Percentiles rank a stretch among this genome's conserved stretches.
phyloP scores from a whole-genome alignment of 2,113 vertebrate species.

The Lethenteron camtschaticum region DNA sequence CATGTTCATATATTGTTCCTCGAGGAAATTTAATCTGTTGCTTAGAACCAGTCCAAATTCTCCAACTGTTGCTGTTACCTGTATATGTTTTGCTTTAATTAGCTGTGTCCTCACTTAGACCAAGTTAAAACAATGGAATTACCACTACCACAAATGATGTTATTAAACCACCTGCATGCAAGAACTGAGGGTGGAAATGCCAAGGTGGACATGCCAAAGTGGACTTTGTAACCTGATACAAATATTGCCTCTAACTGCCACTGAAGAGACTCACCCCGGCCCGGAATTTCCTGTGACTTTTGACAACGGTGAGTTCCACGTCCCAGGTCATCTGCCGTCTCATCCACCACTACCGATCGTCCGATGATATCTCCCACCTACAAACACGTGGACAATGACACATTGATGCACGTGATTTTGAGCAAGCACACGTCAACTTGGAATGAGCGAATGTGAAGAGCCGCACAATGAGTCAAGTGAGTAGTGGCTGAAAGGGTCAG shows the following conservation, averaged over 20 bases:
- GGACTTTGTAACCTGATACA: neutral
- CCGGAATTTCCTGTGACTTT: conserved; percentile 53
- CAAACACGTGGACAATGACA: neutral
- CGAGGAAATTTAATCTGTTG: neutral
- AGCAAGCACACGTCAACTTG: neutral
- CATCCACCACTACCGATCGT: conserved; percentile 54
- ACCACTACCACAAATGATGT: neutral
- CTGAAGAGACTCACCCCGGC: conserved; percentile 25
- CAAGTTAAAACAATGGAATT: neutral
- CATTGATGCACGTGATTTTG: neutral
- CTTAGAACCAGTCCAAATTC: neutral
- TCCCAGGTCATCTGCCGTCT: conserved; percentile 54
- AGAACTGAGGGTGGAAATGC: neutral
- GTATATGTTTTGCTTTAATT: neutral
- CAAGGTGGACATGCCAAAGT: neutral
- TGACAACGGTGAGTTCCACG: conserved; percentile 35
- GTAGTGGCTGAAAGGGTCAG: neutral
- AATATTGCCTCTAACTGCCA: neutral
- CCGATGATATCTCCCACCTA: conserved; percentile 71
- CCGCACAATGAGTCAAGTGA: neutral
- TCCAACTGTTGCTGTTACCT: neutral
- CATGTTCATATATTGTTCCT: neutral
- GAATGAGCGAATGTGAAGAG: neutral
- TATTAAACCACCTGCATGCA: neutral
- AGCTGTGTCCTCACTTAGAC: too few species aligned